Evolutionary conservation across 2,888 invertebrate species (phyloP), one percentile per base, ranked within the genome.

Genomic region (Leptinotarsa haldemani): DNA sequence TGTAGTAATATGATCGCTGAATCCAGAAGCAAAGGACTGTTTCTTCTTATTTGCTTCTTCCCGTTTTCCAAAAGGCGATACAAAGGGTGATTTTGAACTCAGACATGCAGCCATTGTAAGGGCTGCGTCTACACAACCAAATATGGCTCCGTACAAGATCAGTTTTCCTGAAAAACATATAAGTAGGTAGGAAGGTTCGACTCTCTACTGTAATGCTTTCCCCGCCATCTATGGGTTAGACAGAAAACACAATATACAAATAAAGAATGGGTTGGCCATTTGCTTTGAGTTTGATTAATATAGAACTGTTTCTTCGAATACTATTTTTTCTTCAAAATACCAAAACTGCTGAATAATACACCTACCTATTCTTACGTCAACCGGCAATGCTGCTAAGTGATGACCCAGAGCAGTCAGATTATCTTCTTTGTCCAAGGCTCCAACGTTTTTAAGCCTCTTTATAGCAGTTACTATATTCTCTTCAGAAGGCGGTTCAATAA

Each of bases 61-160:
- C 84, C 91, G 91, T 81, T 94, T 94, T 20, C 91, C 93, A 83
- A 94, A 93, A 0, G 95, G 94, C 58, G 92, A 89, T 0, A 93
- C 90, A 84, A 95, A 95, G 0, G 95, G 95, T 68, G 92, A 93
- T 84, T 94, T 95, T 83, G 94, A 92, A 80, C 94, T 94, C 53
- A 95, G 88, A 85, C 93, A 94, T 1, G 95, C 95, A 0, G 95
- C 97, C 85, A 98, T 95, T 3, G 97, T 97, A 2, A 98, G 89
- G 0, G 97, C 94, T 0, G 97, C 96, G 88, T 97, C 96, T 48
- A 98, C 90, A 85, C 98, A 98, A 80, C 94, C 94, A 85, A 98
- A 95, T 76, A 98, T 95, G 15, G 97, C 94, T 0, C 97, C 96
- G 82, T 95, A 95, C 9, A 98, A 87, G 90, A 98, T 94, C 78